These are phyloP conservation scores for Neoniphon sammara DNA, from an alignment of 2,797 vertebrate genomes.

Conservation along the genomic window DNA sequence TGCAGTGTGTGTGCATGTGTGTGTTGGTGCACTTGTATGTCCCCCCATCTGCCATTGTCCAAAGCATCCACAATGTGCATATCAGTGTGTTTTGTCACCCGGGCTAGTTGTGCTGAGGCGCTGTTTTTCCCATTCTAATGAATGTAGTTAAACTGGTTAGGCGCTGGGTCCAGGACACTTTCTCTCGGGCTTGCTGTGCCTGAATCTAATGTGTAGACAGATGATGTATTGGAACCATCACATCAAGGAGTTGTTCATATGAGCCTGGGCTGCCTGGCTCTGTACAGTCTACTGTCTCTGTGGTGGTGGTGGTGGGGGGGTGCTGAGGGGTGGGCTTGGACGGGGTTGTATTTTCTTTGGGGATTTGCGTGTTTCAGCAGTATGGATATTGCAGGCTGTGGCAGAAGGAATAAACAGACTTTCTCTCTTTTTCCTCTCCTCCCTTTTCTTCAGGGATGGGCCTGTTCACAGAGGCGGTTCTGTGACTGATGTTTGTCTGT, in stretches of 20 bases:
- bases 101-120: slow-evolving; percentile 65
- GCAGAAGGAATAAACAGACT: slow-evolving; percentile 82
- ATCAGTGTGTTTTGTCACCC: slow-evolving; percentile 46
- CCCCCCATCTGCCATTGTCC: slow-evolving; percentile 14
- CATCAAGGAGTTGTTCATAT: slow-evolving; percentile 69
- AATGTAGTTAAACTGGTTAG: slow-evolving; percentile 74
- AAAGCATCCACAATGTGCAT: slow-evolving; percentile 37
- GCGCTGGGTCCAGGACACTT: slow-evolving; percentile 55
- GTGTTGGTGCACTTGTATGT: background rate
- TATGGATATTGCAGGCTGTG: slow-evolving; percentile 79
- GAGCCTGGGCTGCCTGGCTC: slow-evolving; percentile 60
- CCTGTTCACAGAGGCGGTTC: slow-evolving; percentile 72
- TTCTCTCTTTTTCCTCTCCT: slow-evolving; percentile 47
- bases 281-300: slow-evolving; percentile 56
- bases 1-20: background rate
- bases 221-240: slow-evolving; percentile 77
- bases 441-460: slow-evolving; percentile 73
- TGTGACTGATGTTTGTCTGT: slow-evolving; percentile 82
- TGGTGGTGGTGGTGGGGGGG: slow-evolving; percentile 21
- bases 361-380: slow-evolving; percentile 81
- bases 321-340: slow-evolving; percentile 55
- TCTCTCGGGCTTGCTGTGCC: slow-evolving; percentile 65
- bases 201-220: slow-evolving; percentile 72
- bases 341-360: slow-evolving; percentile 73
- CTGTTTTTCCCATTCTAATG: slow-evolving; percentile 64